Conservation (phyloP, 2,113 vertebrate genomes). For the Nothobranchius furzeri region DNA sequence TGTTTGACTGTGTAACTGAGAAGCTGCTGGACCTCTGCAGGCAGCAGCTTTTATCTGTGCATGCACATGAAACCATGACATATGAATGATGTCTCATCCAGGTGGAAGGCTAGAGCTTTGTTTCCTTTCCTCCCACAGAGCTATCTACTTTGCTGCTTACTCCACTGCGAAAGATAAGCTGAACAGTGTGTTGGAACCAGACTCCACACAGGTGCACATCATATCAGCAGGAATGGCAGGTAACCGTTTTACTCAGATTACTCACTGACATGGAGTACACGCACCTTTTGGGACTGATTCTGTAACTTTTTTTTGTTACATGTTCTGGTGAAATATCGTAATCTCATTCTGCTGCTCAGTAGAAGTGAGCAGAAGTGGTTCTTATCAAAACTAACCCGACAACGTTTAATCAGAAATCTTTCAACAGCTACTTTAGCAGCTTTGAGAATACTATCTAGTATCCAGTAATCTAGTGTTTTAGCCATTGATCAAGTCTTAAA, state of each 20-base stretch:
- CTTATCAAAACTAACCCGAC: too few relatives aligned
- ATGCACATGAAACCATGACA: slow-evolving; percentile 5
- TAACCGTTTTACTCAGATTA: slow-evolving; percentile 66
- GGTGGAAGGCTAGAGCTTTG: neutral
- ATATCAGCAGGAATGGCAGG: slow-evolving; percentile 95
- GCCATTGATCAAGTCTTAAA: too few relatives aligned
- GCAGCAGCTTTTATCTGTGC: slow-evolving; percentile 4
- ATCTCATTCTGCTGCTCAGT: too few relatives aligned
- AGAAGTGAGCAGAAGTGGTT: too few relatives aligned
- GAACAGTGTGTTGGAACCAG: slow-evolving; percentile 88
- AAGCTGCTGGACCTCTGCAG: neutral
- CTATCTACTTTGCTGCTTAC: slow-evolving; percentile 98
- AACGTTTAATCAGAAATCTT: too few relatives aligned
- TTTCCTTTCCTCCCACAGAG: slow-evolving; percentile 75
- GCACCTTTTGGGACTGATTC: neutral
- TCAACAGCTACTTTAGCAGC: too few relatives aligned
- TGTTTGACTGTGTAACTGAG: slow-evolving; percentile 20
- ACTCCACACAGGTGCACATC: slow-evolving; percentile 96
- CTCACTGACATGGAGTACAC: neutral
- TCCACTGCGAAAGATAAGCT: slow-evolving; percentile 94
- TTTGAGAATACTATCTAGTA: too few relatives aligned
- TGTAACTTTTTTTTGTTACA: slow-evolving; percentile 3
- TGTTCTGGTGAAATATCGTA: neutral
- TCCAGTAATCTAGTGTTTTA: too few relatives aligned
- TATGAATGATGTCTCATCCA: neutral